Evolutionary conservation across 2,113 vertebrate genomes (phyloP).

Genomic region (Melospiza georgiana): DNA sequence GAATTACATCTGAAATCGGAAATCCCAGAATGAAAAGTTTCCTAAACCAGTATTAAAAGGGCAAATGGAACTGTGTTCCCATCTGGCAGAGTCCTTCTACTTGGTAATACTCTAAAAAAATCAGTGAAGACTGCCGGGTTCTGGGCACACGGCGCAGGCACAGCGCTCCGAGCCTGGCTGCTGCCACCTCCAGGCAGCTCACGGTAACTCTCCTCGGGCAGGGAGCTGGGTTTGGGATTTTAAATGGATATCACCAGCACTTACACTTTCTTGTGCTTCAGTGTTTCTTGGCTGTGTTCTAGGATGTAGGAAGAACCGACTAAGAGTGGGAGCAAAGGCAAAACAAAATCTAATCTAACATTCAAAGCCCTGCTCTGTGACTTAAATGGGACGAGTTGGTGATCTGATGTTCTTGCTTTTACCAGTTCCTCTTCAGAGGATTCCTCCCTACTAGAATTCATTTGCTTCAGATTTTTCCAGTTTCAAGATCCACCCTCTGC

Average conservation of each 20-base stretch:
- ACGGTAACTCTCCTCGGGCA: neutral
- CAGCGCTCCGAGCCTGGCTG: neutral
- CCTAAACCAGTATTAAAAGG: neutral
- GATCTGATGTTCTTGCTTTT: neutral
- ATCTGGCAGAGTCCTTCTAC: neutral
- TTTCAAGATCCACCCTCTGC: neutral
- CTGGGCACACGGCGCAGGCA: rapidly evolving
- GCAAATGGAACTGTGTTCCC: neutral
- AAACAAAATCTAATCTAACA: neutral
- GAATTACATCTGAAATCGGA: neutral
- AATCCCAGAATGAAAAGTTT: neutral
- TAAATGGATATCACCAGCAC: rapidly evolving
- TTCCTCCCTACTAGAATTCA: neutral
- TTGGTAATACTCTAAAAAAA: neutral
- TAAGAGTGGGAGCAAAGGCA: neutral
- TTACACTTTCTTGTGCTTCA: neutral
- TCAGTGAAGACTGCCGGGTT: too few species aligned
- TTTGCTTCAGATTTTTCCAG: neutral
- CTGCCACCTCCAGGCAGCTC: conserved; percentile 21
- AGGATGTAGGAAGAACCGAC: neutral
- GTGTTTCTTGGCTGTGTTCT: neutral
- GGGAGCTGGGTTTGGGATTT: neutral
- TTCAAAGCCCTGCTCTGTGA: neutral
- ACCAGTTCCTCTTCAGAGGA: neutral
- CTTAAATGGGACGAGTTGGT: neutral